These are phyloP conservation scores for Apodemia hepburni DNA, from an alignment of 2,888 invertebrate genomes.

Conservation along the genomic window DNA sequence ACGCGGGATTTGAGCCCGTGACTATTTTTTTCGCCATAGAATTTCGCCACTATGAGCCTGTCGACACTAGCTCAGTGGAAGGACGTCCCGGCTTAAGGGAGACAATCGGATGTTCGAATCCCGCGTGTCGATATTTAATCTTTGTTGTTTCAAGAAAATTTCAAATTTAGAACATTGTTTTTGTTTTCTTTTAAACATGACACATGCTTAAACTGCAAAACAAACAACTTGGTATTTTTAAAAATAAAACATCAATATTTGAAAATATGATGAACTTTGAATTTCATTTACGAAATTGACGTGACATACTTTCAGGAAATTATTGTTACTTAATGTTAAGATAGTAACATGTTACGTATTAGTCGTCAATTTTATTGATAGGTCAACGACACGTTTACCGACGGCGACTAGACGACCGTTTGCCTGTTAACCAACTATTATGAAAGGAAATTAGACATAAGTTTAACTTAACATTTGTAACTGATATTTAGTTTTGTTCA, in stretches of 20 bases:
- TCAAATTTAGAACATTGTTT: background rate
- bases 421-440: background rate
- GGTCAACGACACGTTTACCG: background rate
- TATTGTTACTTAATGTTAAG: constrained; percentile 1
- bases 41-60: no score
- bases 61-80: no score
- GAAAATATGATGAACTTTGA: background rate
- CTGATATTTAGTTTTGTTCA: no score
- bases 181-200: background rate
- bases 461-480: no score
- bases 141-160: no score
- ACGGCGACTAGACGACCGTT: background rate
- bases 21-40: no score
- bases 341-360: background rate
- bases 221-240: background rate
- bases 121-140: no score
- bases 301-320: background rate
- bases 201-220: background rate
- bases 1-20: no score
- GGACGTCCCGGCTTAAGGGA: no score
- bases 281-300: constrained; percentile 4
- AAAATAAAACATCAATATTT: constrained; percentile 1
- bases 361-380: constrained; percentile 8
- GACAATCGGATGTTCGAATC: no score
- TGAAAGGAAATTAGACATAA: background rate